Evolutionary conservation across 2,888 invertebrate genomes (phyloP).

Genomic region (Caenorhabditis angaria): DNA sequence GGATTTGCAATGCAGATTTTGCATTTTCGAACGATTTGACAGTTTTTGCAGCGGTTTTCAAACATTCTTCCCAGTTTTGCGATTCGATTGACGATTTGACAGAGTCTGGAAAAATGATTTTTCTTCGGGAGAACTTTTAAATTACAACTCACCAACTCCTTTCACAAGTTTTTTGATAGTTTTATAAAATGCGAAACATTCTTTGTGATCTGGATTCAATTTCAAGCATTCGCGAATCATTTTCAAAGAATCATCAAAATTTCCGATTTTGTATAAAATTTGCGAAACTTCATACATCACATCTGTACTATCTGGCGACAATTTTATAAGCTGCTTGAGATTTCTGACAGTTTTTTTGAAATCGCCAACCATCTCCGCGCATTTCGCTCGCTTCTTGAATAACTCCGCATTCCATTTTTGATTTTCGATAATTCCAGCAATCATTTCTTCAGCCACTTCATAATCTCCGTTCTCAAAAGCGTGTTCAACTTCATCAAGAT

Average conservation of each 20-base stretch:
- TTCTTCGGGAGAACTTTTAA: neutral
- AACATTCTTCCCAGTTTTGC: conserved; percentile 78
- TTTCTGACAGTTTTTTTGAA: conserved; percentile 24
- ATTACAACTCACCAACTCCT: conserved; percentile 3
- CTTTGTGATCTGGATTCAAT: conserved; percentile 94
- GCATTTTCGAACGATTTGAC: conserved; percentile 78
- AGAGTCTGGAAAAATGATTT: conserved; percentile 17
- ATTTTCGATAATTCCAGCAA: conserved; percentile 15
- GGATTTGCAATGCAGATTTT: neutral
- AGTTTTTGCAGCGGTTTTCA: conserved; percentile 78
- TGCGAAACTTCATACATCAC: conserved; percentile 17
- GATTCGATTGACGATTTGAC: conserved; percentile 20
- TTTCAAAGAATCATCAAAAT: conserved; percentile 72
- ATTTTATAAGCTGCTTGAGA: conserved; percentile 20
- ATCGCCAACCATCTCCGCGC: conserved; percentile 1
- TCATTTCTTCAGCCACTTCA: conserved; percentile 3
- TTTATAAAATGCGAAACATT: conserved; percentile 95
- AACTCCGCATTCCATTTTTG: conserved; percentile 21
- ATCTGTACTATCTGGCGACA: conserved; percentile 20
- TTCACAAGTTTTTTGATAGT: conserved; percentile 87
- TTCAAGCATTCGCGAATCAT: conserved; percentile 96
- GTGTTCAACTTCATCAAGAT: neutral
- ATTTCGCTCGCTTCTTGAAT: conserved; percentile 14
- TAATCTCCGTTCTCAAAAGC: conserved; percentile 5
- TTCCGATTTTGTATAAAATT: conserved; percentile 18